Evolutionary conservation across 2,888 invertebrate genomes (phyloP).

Genomic region (Ypsolopha scabrella): DNA sequence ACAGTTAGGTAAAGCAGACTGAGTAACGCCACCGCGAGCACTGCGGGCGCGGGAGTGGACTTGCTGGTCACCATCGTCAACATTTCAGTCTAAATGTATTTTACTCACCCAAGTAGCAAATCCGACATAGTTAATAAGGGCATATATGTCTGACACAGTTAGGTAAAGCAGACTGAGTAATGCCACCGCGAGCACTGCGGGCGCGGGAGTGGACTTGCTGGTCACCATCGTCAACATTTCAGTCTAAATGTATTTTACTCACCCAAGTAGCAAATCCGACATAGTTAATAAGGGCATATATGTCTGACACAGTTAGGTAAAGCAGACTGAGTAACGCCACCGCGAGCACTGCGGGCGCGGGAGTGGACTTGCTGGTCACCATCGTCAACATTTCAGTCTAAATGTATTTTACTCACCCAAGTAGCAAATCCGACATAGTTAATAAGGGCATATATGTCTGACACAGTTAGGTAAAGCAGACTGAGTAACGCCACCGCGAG

Average conservation of each 20-base stretch:
- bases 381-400: conserved; percentile 94
- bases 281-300: conserved; percentile 96
- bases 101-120: conserved; percentile 91
- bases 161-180: conserved; percentile 90
- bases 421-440: conserved; percentile 98
- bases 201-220: conserved; percentile 89
- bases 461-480: conserved; percentile 91
- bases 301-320: conserved; percentile 94
- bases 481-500: conserved; percentile 95
- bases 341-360: conserved; percentile 95
- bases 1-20: conserved; percentile 89
- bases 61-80: conserved; percentile 86
- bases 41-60: conserved; percentile 95
- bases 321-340: conserved; percentile 93
- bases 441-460: conserved; percentile 94
- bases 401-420: conserved; percentile 80
- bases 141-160: conserved; percentile 92
- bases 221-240: conserved; percentile 94
- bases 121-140: conserved; percentile 97
- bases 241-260: conserved; percentile 67
- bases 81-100: conserved; percentile 83
- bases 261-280: conserved; percentile 98
- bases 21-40: conserved; percentile 96
- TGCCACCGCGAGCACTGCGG: conserved; percentile 96
- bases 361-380: conserved; percentile 84